phyloP scores from a whole-genome alignment of 2,113 vertebrate species.

The Lophura nycthemera region DNA sequence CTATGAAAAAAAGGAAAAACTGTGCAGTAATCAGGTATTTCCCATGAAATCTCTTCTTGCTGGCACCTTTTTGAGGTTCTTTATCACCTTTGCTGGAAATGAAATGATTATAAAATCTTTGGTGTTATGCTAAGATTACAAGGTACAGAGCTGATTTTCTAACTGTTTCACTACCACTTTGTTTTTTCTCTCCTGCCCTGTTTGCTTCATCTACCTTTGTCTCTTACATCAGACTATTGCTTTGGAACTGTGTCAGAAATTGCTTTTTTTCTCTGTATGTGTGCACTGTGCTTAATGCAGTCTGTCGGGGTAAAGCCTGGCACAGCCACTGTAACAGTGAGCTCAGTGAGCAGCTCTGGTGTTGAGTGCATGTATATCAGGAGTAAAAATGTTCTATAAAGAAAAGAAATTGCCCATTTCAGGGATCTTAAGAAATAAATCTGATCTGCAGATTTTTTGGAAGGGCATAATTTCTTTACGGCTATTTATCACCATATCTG shows the following conservation, averaged over 20 bases:
- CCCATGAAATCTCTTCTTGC: not conserved
- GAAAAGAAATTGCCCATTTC: not conserved
- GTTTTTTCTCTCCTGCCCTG: not conserved
- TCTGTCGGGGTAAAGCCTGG: not conserved
- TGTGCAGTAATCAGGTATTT: constrained; percentile 22
- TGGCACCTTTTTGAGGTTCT: not conserved
- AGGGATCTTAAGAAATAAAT: not conserved
- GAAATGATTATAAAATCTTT: rapidly evolving
- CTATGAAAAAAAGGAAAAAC: constrained; percentile 41
- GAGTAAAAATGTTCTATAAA: not conserved
- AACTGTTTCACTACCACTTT: not conserved
- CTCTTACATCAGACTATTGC: rapidly evolving
- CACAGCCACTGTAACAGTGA: not conserved
- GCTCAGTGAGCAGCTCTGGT: not conserved
- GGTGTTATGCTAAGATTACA: not conserved
- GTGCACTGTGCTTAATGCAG: not conserved
- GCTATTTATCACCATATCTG: not conserved
- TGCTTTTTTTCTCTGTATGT: not conserved
- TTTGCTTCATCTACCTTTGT: not conserved
- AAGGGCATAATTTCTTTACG: not conserved
- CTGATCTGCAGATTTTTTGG: not conserved
- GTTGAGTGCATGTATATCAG: not conserved
- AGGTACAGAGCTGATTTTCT: not conserved
- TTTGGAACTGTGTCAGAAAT: not conserved
- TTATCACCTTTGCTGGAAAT: not conserved